A percentile compares a stretch with the other conserved stretches of the same genome.
phyloP scores from a whole-genome alignment of 2,797 vertebrate genomes.

The Acanthurus lineatus region DNA sequence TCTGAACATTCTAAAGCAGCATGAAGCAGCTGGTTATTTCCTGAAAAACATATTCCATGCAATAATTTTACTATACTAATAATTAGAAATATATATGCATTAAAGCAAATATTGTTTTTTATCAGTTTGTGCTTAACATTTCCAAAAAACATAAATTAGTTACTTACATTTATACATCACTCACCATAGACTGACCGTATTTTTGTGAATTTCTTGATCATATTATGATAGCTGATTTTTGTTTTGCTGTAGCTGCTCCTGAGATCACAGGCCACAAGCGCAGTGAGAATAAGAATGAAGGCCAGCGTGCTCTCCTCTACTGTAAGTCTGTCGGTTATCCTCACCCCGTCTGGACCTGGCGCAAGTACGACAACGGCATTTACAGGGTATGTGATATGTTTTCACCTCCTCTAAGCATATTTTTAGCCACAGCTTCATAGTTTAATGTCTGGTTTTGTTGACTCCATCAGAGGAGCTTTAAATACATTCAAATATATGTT shows the following conservation, averaged over 20 bases:
- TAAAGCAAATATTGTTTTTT: not conserved
- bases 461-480: not conserved
- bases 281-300: conserved; percentile 98
- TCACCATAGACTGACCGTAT: not conserved
- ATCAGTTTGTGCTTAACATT: not conserved
- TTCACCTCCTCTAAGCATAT: not conserved
- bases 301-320: conserved; percentile 91
- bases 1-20: not conserved
- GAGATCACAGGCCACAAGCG: conserved; percentile 95
- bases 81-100: not conserved
- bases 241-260: conserved; percentile 86
- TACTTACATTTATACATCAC: not conserved
- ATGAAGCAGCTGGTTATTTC: not conserved
- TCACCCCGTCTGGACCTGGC: conserved; percentile 94
- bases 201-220: not conserved
- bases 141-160: not conserved
- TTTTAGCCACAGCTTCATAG: not conserved
- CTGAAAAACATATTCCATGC: not conserved
- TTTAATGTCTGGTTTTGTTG: not conserved
- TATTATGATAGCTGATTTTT: not conserved
- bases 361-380: conserved; percentile 86
- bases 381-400: conserved; percentile 83
- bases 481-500: not conserved
- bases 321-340: conserved; percentile 97
- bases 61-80: not conserved